Evolutionary conservation across 2,113 vertebrate species (phyloP).

Genomic region (Chascanopsetta lugubris): DNA sequence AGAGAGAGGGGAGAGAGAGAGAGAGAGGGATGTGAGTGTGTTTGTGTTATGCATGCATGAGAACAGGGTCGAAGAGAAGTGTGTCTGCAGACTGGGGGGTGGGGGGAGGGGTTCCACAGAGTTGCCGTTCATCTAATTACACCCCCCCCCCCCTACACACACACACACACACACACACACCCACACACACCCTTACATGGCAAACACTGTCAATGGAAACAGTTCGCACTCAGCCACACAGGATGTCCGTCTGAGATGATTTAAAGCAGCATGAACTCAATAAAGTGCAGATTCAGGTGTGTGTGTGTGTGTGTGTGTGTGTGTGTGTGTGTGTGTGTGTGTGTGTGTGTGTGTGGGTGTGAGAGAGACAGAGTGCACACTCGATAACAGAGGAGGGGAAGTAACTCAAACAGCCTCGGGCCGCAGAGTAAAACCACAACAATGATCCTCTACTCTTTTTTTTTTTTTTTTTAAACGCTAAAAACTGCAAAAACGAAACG

Average conservation of each 20-base stretch:
- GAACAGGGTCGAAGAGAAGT: conserved; percentile 49
- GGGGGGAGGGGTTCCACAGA: conserved; percentile 57
- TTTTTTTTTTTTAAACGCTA: no score
- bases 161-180: conserved; percentile 9
- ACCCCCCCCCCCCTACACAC: conserved; percentile 3
- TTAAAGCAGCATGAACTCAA: conserved; percentile 12
- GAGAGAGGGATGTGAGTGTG: conserved; percentile 5
- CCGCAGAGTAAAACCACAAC: conserved; percentile 6
- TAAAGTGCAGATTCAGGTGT: conserved; percentile 31
- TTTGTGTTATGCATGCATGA: conserved; percentile 27
- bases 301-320: not conserved
- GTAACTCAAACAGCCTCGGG: conserved; percentile 16
- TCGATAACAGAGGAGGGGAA: conserved; percentile 19
- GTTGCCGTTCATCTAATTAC: conserved; percentile 69
- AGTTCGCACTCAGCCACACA: conserved; percentile 15
- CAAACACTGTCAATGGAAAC: conserved; percentile 20
- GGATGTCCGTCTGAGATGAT: conserved; percentile 22
- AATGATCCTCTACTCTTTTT: no score
- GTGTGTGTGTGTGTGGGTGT: conserved; percentile 8
- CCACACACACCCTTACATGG: conserved; percentile 17
- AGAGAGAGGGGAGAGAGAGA: not conserved
- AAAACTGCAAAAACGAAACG: not conserved
- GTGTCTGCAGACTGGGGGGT: conserved; percentile 55
- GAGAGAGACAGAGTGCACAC: no score
- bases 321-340: conserved; percentile 21